These are phyloP conservation scores for Zeugodacus cucurbitae DNA, from an alignment of 1,140 invertebrate species.

Conservation along the genomic window DNA sequence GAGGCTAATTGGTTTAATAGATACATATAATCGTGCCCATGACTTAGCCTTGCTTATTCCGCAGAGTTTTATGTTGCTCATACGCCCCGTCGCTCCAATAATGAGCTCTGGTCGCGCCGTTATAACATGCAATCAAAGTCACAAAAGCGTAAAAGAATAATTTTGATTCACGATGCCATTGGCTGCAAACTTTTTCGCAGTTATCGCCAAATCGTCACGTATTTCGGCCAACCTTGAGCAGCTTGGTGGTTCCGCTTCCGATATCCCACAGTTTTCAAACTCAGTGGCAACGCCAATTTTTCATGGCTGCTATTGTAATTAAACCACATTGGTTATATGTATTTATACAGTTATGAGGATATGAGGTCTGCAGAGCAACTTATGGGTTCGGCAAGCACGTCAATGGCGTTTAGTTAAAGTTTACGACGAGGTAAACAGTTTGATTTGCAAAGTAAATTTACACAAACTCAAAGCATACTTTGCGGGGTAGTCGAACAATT, in stretches of 20 bases:
- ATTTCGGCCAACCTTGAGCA: too few species aligned
- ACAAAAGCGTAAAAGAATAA: neutral
- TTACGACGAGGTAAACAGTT: neutral
- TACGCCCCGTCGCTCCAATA: neutral
- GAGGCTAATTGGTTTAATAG: neutral
- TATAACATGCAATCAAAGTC: neutral
- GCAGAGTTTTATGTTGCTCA: neutral
- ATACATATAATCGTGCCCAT: neutral
- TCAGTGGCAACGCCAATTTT: neutral
- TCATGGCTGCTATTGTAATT: neutral
- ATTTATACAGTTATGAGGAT: neutral
- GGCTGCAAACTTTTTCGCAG: neutral
- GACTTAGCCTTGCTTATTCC: neutral
- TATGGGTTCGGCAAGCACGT: neutral
- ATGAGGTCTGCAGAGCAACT: neutral
- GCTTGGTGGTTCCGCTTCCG: neutral
- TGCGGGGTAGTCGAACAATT: neutral
- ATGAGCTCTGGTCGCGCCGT: neutral
- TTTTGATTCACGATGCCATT: neutral
- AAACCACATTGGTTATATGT: neutral
- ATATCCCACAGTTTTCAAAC: neutral
- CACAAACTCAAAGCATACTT: neutral
- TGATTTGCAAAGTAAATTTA: neutral
- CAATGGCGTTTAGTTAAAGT: neutral
- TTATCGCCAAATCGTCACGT: too few species aligned